phyloP scores from a whole-genome alignment of 35 echinoderm and acorn worm genomes.

The Ptychodera flava region DNA sequence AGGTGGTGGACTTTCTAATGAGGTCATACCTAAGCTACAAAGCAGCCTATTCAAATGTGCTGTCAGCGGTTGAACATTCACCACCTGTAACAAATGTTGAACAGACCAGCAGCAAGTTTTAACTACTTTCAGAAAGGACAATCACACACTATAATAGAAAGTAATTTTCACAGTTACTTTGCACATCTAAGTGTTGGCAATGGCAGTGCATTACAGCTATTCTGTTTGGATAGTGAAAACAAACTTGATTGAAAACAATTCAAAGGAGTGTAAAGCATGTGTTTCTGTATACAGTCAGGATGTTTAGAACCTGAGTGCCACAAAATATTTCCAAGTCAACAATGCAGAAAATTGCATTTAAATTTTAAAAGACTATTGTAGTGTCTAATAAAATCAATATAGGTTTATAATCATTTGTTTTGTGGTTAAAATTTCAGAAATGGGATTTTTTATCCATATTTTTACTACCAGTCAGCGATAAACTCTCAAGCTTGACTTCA shows the following conservation, averaged over 20 bases:
- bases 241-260: background rate
- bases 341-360: too few relatives aligned
- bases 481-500: too few relatives aligned
- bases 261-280: too few relatives aligned
- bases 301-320: too few relatives aligned
- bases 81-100: too few relatives aligned
- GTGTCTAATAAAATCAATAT: too few relatives aligned
- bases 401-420: background rate
- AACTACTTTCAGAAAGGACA: too few relatives aligned
- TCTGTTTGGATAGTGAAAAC: background rate
- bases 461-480: too few relatives aligned
- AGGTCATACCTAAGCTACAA: slow-evolving; percentile 56
- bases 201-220: background rate
- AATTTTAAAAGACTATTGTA: too few relatives aligned
- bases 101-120: too few relatives aligned
- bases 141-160: background rate
- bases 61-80: slow-evolving; percentile 50
- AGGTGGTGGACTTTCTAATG: slow-evolving; percentile 52
- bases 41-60: slow-evolving; percentile 27
- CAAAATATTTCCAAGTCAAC: too few relatives aligned
- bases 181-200: background rate
- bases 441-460: background rate
- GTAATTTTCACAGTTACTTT: slow-evolving; percentile 4
- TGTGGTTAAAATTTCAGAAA: background rate
- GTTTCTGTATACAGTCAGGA: too few relatives aligned